phyloP scores from a whole-genome alignment of 2,888 invertebrate genomes.

The Eupithecia pulchellata region DNA sequence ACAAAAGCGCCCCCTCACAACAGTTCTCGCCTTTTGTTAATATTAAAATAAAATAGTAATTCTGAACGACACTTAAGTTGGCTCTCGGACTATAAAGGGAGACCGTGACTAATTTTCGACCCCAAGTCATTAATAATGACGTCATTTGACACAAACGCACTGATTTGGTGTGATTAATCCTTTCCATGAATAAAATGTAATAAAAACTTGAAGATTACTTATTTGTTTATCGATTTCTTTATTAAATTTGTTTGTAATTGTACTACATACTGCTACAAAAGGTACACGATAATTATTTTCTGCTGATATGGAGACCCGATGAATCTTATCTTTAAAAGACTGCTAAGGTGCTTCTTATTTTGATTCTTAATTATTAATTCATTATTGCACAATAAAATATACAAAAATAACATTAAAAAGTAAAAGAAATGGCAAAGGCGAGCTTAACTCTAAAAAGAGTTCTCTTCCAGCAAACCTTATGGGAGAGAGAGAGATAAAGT shows the following conservation, averaged over 20 bases:
- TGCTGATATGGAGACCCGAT: background rate
- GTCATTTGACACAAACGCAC: slow-evolving; percentile 32
- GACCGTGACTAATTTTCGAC: slow-evolving; percentile 61
- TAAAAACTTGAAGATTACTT: background rate
- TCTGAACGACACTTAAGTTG: slow-evolving; percentile 73
- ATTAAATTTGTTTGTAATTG: background rate
- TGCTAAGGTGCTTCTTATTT: too few species aligned
- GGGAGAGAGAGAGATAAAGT: too few species aligned
- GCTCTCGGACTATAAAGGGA: slow-evolving; percentile 59
- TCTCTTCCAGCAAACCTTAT: too few species aligned
- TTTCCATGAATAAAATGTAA: background rate
- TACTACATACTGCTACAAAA: background rate
- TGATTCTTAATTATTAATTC: too few species aligned
- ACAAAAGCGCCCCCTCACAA: slow-evolving; percentile 74
- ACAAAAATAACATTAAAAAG: too few species aligned
- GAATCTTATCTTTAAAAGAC: background rate
- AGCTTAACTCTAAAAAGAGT: too few species aligned
- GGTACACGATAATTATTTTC: background rate
- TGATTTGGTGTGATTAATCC: slow-evolving; percentile 12
- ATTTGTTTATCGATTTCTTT: background rate
- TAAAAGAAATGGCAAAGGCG: too few species aligned
- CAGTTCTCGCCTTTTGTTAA: slow-evolving; percentile 74
- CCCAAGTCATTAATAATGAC: slow-evolving; percentile 49
- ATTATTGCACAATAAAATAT: too few species aligned
- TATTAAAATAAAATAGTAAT: slow-evolving; percentile 76